Evolutionary conservation across 1,140 invertebrate species (phyloP), one percentile per base, ranked within the genome.

Genomic region (Hesperophylax magnus): DNA sequence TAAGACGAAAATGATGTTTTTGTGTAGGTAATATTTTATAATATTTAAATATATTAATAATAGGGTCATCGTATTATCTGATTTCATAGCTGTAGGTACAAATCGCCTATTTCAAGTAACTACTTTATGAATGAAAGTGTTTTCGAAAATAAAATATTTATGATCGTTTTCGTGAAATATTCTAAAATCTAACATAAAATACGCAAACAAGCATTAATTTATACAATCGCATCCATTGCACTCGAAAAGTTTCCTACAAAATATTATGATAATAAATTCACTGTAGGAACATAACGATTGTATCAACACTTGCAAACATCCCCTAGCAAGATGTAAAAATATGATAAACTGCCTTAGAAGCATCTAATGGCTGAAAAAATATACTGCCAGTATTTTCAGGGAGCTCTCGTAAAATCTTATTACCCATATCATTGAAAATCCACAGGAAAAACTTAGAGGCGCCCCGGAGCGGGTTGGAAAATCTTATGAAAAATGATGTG

Each of bases 361-460:
- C 63, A 67, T 47, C 11, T 47, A 47, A 67, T 18, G 69, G 47
- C 53, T 74, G 60, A 58, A 53, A 80, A 75, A 75, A 77, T 74
- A 78, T 79, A 72, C 54, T 58, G 39, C 39, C 22, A 31, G 24
- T 60, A 84, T 77, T 79, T 79, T 74, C 77, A 81, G 77, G 82
- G 81, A 72, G 80, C 77, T 81, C 82, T 69, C 82, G 69, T 84
- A 84, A 84, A 84, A 84, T 77, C 80, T 79, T 84, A 84, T 84
- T 84, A 81, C 80, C 78, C 61, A 39, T 79, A 78, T 81, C 77
- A 69, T 72, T 31, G 47, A 71, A 34, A 61, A 77, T 77, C 76
- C 34, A 39, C 31, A 20, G 69, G 69, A 72, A 54, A 72, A 53
- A 47, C 65, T 31, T 53, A 20, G 76, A 20, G 76, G 17, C 63